These are phyloP conservation scores for Tinamus guttatus DNA, from an alignment of 2,113 vertebrate species.

Conservation along the genomic window DNA sequence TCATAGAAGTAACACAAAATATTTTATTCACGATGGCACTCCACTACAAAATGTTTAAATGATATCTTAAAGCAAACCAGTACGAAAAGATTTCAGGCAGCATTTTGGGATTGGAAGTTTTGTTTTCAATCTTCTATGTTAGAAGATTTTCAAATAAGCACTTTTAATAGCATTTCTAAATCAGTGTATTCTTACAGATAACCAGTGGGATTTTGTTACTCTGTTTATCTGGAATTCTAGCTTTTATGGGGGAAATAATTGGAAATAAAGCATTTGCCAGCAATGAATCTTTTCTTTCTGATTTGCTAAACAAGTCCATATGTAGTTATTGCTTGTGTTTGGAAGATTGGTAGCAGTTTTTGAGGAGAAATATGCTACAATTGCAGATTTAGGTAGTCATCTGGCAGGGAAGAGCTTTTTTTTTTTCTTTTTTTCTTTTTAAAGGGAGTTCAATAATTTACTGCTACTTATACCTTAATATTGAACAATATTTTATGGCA, in stretches of 20 bases:
- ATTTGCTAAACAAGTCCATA: conserved; percentile 47
- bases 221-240: background rate
- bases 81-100: background rate
- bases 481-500: background rate
- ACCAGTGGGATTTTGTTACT: background rate
- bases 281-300: conserved; percentile 22
- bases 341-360: conserved; percentile 39
- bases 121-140: conserved; percentile 29
- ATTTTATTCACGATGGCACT: background rate
- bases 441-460: background rate
- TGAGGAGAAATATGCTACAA: conserved; percentile 1
- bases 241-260: conserved; percentile 8
- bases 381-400: conserved; percentile 35
- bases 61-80: background rate
- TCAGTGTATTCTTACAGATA: conserved; percentile 22
- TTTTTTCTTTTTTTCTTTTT: background rate
- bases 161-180: conserved; percentile 12
- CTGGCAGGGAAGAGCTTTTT: background rate
- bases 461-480: background rate
- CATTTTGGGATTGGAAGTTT: background rate
- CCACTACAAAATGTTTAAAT: background rate
- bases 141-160: conserved; percentile 41
- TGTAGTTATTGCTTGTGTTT: conserved; percentile 34
- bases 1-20: background rate
- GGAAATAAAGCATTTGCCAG: conserved; percentile 45